These are phyloP conservation scores for Prunella fulvescens DNA, from an alignment of 2,113 vertebrate genomes.

Conservation along the genomic window DNA sequence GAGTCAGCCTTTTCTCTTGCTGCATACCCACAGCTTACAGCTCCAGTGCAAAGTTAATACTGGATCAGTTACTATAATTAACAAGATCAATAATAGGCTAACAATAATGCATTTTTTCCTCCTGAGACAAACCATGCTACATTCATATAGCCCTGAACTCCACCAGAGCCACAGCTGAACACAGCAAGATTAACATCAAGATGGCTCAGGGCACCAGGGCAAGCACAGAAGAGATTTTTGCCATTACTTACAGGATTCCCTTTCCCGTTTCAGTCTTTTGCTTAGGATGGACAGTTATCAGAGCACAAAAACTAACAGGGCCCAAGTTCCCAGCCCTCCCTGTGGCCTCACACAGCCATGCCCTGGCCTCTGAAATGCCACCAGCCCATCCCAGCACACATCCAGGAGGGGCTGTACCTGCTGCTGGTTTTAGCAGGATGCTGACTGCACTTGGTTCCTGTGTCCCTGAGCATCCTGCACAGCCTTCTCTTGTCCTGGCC, in stretches of 20 bases:
- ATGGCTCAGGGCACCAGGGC: background rate
- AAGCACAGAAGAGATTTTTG: background rate
- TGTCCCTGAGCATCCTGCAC: background rate
- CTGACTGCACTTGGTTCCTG: too few relatives aligned
- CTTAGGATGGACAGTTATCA: background rate
- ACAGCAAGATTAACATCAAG: background rate
- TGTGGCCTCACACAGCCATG: accelerated
- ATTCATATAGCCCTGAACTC: background rate
- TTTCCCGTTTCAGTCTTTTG: background rate
- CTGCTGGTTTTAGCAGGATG: background rate
- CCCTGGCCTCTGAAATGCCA: background rate
- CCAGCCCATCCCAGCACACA: background rate
- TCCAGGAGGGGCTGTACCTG: background rate
- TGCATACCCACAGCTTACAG: background rate
- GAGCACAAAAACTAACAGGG: background rate
- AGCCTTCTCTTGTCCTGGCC: background rate
- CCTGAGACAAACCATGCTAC: background rate
- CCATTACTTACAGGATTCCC: background rate
- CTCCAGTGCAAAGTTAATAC: background rate
- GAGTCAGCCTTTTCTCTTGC: background rate
- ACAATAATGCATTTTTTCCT: background rate
- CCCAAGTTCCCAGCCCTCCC: background rate
- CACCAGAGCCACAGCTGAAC: background rate
- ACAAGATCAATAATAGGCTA: background rate
- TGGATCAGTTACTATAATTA: conserved; percentile 22